Evolutionary conservation across 2,113 vertebrate genomes (phyloP), one percentile per base, ranked within the genome.

Genomic region (Thomomys bottae): DNA sequence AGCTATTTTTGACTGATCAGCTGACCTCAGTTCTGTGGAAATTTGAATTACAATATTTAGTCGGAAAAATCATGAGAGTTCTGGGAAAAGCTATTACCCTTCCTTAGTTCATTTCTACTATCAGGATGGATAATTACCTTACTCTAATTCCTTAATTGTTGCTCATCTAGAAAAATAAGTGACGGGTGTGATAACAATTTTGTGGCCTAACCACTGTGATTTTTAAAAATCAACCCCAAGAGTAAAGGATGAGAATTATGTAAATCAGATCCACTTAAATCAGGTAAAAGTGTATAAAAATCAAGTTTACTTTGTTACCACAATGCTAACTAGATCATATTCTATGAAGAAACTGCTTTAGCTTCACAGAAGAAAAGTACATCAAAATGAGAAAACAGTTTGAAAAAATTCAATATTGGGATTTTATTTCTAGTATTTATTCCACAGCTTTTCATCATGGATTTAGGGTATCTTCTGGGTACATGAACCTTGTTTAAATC

Each of bases 1-100:
- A 72, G 77, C 72, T 88, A 90, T 94, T 95, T 94, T 93, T 92
- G 85, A 94, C 85, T 67, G 6, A 3, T 95, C 34, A 6, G 14
- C 84, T 95, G 86, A 94, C 80, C 79, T 88, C 59, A 67, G 83
- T 72, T 88, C 83, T 83, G 64, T n/a, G 84, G 64, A 90, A 94
- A 94, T 20, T 92, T 85, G 54, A 94, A 81, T 93, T 93, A 94
- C 23, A 94, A 84, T 90, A 94, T 93, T 97, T 93, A 95, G 93
- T 88, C 90, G 24, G 85, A 54, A 88, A 93, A 94, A 90, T 71
- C 63, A 57, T 87, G 88, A 94, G 54, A 59, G 14, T 93, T 96
- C 93, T 79, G 88, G 36, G 76, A 85, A 96, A 95, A 94, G 79
- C 81, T 90, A 86, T 86, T 93, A 86, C 1, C 83, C 80, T 88